Percentiles rank a stretch among this genome's conserved stretches.
phyloP scores from a whole-genome alignment of 1,140 invertebrate genomes.

The Heliconius eleuchia region DNA sequence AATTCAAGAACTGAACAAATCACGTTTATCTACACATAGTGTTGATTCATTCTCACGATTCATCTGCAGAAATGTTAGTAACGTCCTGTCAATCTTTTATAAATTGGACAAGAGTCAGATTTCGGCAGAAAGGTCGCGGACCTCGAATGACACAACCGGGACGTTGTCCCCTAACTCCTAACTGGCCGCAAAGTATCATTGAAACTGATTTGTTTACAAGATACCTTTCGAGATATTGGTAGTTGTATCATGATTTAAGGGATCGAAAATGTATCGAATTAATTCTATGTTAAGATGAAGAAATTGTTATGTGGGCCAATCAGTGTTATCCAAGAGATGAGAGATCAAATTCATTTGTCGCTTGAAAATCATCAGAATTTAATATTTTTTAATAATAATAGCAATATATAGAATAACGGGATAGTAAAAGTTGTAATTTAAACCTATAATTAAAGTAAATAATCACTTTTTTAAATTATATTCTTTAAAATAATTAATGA shows the following conservation, averaged over 20 bases:
- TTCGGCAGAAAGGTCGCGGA: conserved; percentile 51
- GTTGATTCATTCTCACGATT: conserved; percentile 13
- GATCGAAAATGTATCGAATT: not conserved
- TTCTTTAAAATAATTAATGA: not conserved
- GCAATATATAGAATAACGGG: too few relatives aligned
- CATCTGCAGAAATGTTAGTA: conserved; percentile 1
- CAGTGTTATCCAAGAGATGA: too few relatives aligned
- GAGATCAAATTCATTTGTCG: too few relatives aligned
- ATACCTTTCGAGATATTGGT: not conserved
- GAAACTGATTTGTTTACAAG: conserved; percentile 46
- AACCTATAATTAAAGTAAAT: too few relatives aligned
- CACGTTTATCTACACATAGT: conserved; percentile 4
- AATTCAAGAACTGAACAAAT: not conserved
- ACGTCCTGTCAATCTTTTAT: conserved; percentile 45
- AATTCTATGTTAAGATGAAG: not conserved
- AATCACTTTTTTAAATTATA: not conserved
- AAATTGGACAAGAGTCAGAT: conserved; percentile 42
- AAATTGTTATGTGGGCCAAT: too few relatives aligned
- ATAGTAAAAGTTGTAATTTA: too few relatives aligned
- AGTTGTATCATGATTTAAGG: not conserved
- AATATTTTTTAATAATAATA: too few relatives aligned
- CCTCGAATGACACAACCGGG: conserved; percentile 47
- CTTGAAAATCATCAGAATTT: too few relatives aligned
- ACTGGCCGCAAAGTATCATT: conserved; percentile 30
- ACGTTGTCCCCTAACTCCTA: conserved; percentile 37